These are phyloP conservation scores for Antigone vipio DNA, from an alignment of 2,113 vertebrate species.

Conservation along the genomic window DNA sequence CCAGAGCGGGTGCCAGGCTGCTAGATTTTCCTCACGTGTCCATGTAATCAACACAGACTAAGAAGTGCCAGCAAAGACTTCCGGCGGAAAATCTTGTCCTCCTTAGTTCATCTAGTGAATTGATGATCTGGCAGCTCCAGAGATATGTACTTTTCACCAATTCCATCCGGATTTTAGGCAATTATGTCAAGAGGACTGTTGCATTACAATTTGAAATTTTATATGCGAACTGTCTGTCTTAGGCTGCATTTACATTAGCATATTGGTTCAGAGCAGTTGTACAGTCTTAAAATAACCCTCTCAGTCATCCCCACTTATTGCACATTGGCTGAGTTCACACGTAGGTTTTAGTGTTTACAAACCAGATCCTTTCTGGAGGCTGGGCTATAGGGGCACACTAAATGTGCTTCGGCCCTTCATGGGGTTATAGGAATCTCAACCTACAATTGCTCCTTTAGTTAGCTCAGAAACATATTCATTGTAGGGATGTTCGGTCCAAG, in stretches of 20 bases:
- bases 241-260: slow-evolving; percentile 2
- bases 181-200: slow-evolving; percentile 18
- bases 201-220: slow-evolving; percentile 33
- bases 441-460: background rate
- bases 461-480: background rate
- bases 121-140: slow-evolving; percentile 11
- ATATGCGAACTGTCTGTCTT: background rate
- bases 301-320: background rate
- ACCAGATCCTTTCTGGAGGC: background rate
- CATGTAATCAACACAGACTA: background rate
- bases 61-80: background rate
- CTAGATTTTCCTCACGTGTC: background rate
- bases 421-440: background rate
- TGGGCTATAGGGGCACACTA: background rate
- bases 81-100: background rate
- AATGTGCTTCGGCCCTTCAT: background rate
- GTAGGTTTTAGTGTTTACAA: background rate
- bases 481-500: background rate
- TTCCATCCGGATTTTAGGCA: slow-evolving; percentile 17
- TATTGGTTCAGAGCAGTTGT: slow-evolving; percentile 25
- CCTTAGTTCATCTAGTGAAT: background rate
- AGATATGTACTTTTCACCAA: background rate
- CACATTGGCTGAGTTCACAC: background rate
- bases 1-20: background rate
- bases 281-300: slow-evolving; percentile 26